A percentile compares a stretch with the other conserved stretches of the same genome.
phyloP scores from a whole-genome alignment of 2,797 vertebrate genomes.

The Mallotus villosus region DNA sequence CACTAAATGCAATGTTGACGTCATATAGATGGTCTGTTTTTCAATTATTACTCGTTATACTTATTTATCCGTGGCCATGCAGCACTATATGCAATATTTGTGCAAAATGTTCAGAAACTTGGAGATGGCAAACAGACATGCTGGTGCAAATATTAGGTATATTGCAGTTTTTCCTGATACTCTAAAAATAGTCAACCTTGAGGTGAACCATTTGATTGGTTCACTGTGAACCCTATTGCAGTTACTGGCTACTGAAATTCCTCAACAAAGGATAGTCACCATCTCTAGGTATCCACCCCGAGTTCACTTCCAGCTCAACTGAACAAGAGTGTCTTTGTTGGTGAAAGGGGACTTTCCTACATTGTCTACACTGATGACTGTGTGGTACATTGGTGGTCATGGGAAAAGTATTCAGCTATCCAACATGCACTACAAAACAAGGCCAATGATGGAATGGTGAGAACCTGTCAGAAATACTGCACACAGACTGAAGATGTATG shows the following conservation, averaged over 20 bases:
- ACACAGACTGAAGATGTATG: not conserved
- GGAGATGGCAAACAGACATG: no score
- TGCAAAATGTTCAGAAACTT: no score
- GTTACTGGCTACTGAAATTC: not conserved
- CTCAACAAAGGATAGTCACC: not conserved
- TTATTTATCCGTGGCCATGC: no score
- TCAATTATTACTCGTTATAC: no score
- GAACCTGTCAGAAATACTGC: not conserved
- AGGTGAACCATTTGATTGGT: no score
- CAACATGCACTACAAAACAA: slow-evolving; percentile 10
- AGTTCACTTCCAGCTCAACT: slow-evolving; percentile 15
- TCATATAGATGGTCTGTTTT: not conserved
- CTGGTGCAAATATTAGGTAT: not conserved
- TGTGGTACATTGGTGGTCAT: slow-evolving; percentile 16
- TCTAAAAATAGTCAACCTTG: not conserved
- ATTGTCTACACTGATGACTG: slow-evolving; percentile 16
- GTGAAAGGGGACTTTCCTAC: slow-evolving; percentile 17
- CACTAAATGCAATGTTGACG: not conserved
- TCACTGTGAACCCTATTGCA: not conserved
- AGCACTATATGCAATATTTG: no score
- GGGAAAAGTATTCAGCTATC: slow-evolving; percentile 27
- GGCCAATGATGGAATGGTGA: slow-evolving; percentile 20
- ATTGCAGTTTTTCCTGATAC: not conserved
- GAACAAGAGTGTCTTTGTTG: slow-evolving; percentile 45
- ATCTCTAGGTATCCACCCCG: not conserved